Conservation (phyloP, 2,888 invertebrate genomes). For the Sthenelais limicola region DNA sequence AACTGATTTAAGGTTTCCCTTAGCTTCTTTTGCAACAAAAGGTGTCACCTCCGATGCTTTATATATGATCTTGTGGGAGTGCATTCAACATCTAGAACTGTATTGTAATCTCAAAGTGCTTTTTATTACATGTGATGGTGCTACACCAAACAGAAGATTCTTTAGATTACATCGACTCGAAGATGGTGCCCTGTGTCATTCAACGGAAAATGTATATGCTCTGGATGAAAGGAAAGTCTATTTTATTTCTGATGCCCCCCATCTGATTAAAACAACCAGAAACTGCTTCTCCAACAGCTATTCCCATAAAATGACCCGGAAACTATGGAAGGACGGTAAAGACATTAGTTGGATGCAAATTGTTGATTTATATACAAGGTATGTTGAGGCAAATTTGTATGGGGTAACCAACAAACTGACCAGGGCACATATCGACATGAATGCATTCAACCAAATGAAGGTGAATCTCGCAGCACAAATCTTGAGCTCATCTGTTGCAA, state of each 20-base stretch:
- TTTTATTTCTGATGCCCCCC: conserved; percentile 29
- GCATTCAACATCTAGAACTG: not conserved
- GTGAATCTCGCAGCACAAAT: no score
- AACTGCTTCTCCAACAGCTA: no score
- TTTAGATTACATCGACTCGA: not conserved
- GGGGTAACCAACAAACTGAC: no score
- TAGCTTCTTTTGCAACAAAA: conserved; percentile 25
- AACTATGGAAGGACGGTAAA: no score
- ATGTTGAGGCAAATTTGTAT: no score
- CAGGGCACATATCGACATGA: no score
- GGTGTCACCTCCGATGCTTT: not conserved
- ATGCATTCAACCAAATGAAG: no score
- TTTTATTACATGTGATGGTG: conserved; percentile 36
- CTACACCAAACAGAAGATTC: conserved; percentile 23
- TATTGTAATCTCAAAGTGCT: conserved; percentile 6
- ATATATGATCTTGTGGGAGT: conserved; percentile 4
- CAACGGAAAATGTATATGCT: conserved; percentile 5
- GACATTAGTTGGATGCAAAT: no score
- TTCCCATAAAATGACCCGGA: no score
- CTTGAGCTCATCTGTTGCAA: no score
- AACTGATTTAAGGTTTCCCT: conserved; percentile 12
- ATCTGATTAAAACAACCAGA: no score
- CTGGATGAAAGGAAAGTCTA: not conserved
- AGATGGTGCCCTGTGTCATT: not conserved
- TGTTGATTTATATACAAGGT: no score